Evolutionary conservation across 2,888 invertebrate genomes (phyloP).

Genomic region (Drosophila incognita): DNA sequence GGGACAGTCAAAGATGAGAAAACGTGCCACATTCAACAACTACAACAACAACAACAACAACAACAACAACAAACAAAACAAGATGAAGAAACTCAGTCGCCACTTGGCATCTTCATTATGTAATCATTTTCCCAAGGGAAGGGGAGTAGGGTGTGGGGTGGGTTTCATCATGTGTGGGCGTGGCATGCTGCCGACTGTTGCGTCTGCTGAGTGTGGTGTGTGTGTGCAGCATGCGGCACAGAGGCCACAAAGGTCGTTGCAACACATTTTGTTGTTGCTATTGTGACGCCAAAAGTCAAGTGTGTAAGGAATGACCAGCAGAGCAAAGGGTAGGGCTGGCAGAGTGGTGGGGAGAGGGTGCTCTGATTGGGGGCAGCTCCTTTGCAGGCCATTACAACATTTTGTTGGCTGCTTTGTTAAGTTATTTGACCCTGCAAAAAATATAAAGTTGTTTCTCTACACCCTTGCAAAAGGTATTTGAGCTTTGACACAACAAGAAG

Average conservation of each 20-base stretch:
- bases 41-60: conserved; percentile 26
- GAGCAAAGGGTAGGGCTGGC: not conserved
- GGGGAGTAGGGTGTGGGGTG: not conserved
- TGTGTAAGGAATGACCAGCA: not conserved
- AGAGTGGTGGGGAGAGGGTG: not conserved
- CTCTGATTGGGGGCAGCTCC: conserved; percentile 17
- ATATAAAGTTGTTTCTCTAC: not conserved
- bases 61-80: conserved; percentile 3
- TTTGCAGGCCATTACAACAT: conserved; percentile 74
- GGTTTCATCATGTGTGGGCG: conserved; percentile 37
- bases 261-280: conserved; percentile 64
- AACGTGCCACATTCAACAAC: conserved; percentile 55
- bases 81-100: conserved; percentile 19
- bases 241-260: conserved; percentile 75
- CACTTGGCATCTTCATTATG: conserved; percentile 68
- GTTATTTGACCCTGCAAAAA: conserved; percentile 52
- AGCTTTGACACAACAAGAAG: not conserved
- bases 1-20: conserved; percentile 17
- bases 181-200: conserved; percentile 61
- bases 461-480: not conserved
- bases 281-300: conserved; percentile 72
- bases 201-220: conserved; percentile 40
- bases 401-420: conserved; percentile 75
- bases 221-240: conserved; percentile 46
- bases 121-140: conserved; percentile 39